Base-by-base conservation (phyloP, 1,140 invertebrate genomes). In the Pristionchus pacificus region DNA sequence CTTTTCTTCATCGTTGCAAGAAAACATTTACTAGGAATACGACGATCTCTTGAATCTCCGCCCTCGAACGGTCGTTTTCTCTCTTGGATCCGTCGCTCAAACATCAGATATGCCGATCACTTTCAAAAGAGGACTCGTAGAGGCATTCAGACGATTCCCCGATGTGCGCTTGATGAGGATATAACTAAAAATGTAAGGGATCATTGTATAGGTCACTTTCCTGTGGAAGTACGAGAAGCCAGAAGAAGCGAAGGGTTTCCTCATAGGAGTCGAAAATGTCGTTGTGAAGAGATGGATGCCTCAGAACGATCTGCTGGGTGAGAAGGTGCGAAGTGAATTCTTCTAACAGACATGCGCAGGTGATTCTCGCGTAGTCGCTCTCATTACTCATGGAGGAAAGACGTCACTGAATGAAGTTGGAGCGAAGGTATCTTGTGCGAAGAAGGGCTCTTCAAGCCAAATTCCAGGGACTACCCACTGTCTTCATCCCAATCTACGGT, bases 321-420 rank as follows among this genome's bases (percentile, higher is more conserved):
- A 61, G 60, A 13, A 24, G 10, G n/a, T 61, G 14, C 25, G 60
- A 61, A 61, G 28, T 61, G 10, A 10, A 10, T 25, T 61, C 10
- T 29, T 71, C 55, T 65, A 2, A 63, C 69, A 29, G 65, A 73
- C 58, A 25, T 33, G 19, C 60, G 65, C 24, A 60, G 68, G 24
- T 31, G 38, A 30, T 32, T 63, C 0, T 92, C n/a, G n/a, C n/a
- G n/a, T n/a, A n/a, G n/a, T n/a, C n/a, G n/a, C n/a, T n/a, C n/a
- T 92, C 79, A 88, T 92, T 0, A 91, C 90, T 0, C 91, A 93
- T 81, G 91, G 91, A 2, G 91, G 91, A 19, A 83, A 92, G 1
- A 85, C 91, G 60, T 91, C 90, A 71, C 89, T 91, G 84, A 90
- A 89, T 78, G 91, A 93, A 80, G 15, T 66, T 1, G 57, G 49